These are phyloP conservation scores for Cephonodes hylas DNA, from an alignment of 2,888 invertebrate genomes.

Conservation along the genomic window DNA sequence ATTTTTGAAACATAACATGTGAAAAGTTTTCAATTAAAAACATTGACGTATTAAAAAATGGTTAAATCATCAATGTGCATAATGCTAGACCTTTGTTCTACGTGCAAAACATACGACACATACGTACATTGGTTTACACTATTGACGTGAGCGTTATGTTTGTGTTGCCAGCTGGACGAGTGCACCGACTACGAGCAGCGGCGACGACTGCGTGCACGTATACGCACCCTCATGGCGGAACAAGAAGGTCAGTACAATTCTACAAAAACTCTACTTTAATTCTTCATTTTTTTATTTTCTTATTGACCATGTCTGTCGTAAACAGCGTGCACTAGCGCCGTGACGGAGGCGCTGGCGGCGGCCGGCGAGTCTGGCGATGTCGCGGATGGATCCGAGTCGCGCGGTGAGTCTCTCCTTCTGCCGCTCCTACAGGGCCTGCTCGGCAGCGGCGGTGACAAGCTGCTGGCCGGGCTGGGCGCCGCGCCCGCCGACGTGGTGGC, in stretches of 20 bases:
- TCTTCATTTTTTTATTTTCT: not conserved
- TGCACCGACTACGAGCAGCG: constrained; percentile 94
- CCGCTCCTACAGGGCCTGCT: constrained; percentile 85
- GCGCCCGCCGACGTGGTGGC: constrained; percentile 84
- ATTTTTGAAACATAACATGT: no score
- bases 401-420: constrained; percentile 89
- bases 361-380: constrained; percentile 50
- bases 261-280: not conserved
- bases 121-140: not conserved
- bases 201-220: constrained; percentile 88
- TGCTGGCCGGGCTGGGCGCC: constrained; percentile 68
- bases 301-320: not conserved
- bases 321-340: constrained; percentile 71
- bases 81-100: no score
- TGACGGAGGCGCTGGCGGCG: constrained; percentile 69
- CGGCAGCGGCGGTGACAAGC: constrained; percentile 71
- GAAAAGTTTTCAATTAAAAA: no score
- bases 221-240: constrained; percentile 92
- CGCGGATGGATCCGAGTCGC: constrained; percentile 52
- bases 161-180: constrained; percentile 86
- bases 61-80: no score
- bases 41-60: no score
- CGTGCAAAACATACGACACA: no score
- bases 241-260: constrained; percentile 86
- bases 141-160: not conserved